Conservation (phyloP, 2,888 invertebrate species). For the Tubulanus polymorphus region DNA sequence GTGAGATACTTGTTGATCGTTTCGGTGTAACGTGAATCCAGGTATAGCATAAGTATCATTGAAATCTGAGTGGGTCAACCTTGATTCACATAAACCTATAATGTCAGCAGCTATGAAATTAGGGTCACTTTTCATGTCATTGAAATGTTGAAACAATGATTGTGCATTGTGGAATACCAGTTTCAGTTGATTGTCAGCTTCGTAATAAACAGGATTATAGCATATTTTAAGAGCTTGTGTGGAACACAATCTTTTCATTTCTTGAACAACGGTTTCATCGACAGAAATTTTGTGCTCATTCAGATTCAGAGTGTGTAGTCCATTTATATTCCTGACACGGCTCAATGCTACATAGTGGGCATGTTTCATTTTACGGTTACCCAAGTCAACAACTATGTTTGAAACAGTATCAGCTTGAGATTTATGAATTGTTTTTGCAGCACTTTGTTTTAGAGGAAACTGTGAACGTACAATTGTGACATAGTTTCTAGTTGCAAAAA, state of each 20-base stretch:
- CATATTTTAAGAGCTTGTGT: neutral
- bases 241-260: neutral
- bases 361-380: neutral
- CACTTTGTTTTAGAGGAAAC: neutral
- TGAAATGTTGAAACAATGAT: neutral
- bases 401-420: too few species aligned
- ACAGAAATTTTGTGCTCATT: neutral
- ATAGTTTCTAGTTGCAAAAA: constrained; percentile 13
- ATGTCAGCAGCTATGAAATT: neutral
- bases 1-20: neutral
- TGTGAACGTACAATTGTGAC: neutral
- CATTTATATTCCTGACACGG: neutral
- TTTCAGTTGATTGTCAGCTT: neutral
- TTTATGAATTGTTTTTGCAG: neutral
- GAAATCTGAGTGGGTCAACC: neutral
- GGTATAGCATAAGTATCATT: neutral
- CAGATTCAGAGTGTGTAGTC: neutral
- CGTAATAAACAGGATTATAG: neutral
- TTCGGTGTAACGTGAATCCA: neutral
- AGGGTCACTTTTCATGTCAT: neutral
- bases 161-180: neutral
- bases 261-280: neutral
- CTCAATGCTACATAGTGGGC: neutral
- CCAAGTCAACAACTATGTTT: constrained; percentile 19
- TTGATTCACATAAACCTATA: neutral